A percentile compares a stretch with the other conserved stretches of the same genome.
These are phyloP conservation scores for Tipula confusa DNA, from an alignment of 2,888 invertebrate species.

Conservation along the genomic window DNA sequence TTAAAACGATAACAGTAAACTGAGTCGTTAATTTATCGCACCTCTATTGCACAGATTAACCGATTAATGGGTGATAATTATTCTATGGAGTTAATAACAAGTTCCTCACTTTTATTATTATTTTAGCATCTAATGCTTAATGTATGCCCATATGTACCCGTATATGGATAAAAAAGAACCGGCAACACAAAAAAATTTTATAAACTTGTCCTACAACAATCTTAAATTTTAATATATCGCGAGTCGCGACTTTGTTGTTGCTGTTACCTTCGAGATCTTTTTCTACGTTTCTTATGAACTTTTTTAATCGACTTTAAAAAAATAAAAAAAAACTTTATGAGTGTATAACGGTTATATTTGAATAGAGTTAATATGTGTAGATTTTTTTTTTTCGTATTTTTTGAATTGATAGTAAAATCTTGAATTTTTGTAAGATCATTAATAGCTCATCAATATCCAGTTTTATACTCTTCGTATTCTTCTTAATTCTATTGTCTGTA, in stretches of 20 bases:
- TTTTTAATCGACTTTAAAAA: neutral
- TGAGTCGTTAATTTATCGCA: too few relatives aligned
- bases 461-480: neutral
- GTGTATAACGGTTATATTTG: neutral
- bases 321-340: neutral
- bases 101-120: too few relatives aligned
- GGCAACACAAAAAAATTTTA: neutral
- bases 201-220: neutral
- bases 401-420: neutral
- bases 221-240: neutral
- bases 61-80: too few relatives aligned
- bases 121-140: too few relatives aligned
- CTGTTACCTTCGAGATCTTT: neutral
- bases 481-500: neutral
- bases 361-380: neutral
- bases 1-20: too few relatives aligned
- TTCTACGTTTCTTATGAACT: neutral
- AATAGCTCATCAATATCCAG: conserved; percentile 1
- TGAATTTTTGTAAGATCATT: neutral
- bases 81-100: too few relatives aligned
- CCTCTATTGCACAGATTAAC: too few relatives aligned
- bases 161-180: neutral
- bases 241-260: neutral
- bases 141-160: too few relatives aligned
- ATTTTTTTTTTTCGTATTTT: neutral